Evolutionary conservation across 2,113 vertebrate species (phyloP), one percentile per base, ranked within the genome.

Genomic region (Poecilia latipinna): DNA sequence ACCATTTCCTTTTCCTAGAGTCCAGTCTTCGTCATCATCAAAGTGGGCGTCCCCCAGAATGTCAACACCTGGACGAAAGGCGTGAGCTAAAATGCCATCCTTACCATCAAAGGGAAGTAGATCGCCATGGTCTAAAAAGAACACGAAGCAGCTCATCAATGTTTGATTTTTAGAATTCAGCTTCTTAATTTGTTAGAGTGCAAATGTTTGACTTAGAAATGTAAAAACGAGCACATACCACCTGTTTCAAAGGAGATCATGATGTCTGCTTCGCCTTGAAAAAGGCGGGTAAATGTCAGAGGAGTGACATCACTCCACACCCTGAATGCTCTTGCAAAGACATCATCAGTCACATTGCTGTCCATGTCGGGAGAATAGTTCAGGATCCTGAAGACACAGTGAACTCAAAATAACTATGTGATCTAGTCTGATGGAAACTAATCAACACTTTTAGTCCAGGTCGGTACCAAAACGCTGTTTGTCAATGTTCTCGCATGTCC

Each of bases 31-130:
- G 0, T 99, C 98, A 0, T 99, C 98, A 0, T 99, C 98, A 51
- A 99, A 99, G 91, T 99, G 98, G 44, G 97, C 96, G 10, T 99
- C 98, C 0, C 98, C 98, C 82, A 97, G 96, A 0, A 96, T 0
- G 2, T 95, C 95, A 0, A 70, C 71, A 75, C 97, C 97, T 0
- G 98, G 98, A 12, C 97, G 96, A 70, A 97, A 99, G 26, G 98
- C 98, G 0, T 99, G 98, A 8, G 98, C 98, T 92, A 99, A 93
- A 17, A 99, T 96, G 0, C 96, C 96, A 99, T 91, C 1, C 82
- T 97, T 98, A 42, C 97, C 97, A 0, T 99, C 98, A 1, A 99
- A 99, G 29, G 98, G 96, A 70, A 97, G 98, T 1, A 90, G 92
- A 0, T 99, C 98, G 12, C 98, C 97, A 0, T 99, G 98, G 71